Evolutionary conservation across 2,113 vertebrate species (phyloP).

Genomic region (Apteryx mantelli): DNA sequence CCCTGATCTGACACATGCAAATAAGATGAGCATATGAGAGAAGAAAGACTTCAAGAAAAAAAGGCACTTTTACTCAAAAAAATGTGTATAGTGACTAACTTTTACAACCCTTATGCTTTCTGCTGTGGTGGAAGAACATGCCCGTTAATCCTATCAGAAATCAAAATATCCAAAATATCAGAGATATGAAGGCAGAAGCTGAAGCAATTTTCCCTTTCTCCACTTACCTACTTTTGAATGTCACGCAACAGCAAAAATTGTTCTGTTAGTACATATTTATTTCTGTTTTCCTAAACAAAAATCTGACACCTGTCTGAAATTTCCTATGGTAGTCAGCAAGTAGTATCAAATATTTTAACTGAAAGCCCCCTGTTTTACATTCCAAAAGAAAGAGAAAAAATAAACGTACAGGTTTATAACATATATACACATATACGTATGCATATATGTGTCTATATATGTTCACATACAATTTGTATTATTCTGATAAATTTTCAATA

Average conservation of each 20-base stretch:
- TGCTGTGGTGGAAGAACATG: neutral
- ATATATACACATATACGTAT: neutral
- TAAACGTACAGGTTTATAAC: neutral
- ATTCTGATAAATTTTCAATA: neutral
- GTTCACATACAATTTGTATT: neutral
- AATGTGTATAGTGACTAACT: neutral
- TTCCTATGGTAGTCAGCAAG: neutral
- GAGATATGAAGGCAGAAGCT: neutral
- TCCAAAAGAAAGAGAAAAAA: neutral
- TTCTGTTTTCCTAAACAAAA: slow-evolving; percentile 32
- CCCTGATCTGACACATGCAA: neutral
- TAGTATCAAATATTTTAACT: neutral
- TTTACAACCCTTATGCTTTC: neutral
- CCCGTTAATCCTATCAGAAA: neutral
- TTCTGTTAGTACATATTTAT: neutral
- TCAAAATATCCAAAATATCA: neutral
- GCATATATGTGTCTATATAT: neutral
- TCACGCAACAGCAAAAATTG: neutral
- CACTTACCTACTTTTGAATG: neutral
- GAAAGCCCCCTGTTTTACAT: neutral
- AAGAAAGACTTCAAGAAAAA: neutral
- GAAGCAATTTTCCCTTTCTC: neutral
- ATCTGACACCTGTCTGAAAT: slow-evolving; percentile 17
- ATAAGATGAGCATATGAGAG: neutral
- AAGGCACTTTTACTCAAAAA: neutral